Percentiles rank a stretch among this genome's conserved stretches.
Evolutionary conservation across 2,888 invertebrate species (phyloP).

Genomic region (Nymphalis polychloros): DNA sequence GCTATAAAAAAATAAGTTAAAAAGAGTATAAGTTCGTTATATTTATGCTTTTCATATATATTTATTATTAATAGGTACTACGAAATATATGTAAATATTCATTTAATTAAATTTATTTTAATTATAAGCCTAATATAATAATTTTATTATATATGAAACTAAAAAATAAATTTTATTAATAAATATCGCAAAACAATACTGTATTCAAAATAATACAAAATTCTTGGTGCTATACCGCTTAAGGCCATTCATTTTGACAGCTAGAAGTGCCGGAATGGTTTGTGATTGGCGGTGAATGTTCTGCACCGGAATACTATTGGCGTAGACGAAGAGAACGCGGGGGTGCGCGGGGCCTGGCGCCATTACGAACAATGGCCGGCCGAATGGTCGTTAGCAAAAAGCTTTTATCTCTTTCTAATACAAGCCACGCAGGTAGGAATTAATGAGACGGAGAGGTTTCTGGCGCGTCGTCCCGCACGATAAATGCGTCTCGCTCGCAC

Average conservation of each 20-base stretch:
- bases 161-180: conserved; percentile 2
- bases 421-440: conserved; percentile 80
- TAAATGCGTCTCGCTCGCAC: conserved; percentile 66
- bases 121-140: too few species aligned
- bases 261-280: conserved; percentile 81
- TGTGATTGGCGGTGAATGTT: conserved; percentile 82
- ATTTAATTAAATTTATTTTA: too few species aligned
- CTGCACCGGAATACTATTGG: conserved; percentile 81
- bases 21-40: too few species aligned
- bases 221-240: conserved; percentile 64
- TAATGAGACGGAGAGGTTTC: conserved; percentile 80
- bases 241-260: conserved; percentile 78
- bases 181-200: conserved; percentile 34
- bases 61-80: too few species aligned
- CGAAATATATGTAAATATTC: too few species aligned
- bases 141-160: too few species aligned
- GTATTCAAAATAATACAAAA: conserved; percentile 42
- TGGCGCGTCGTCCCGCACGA: conserved; percentile 62
- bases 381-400: conserved; percentile 79
- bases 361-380: conserved; percentile 81
- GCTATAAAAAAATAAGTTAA: too few species aligned
- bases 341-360: conserved; percentile 74
- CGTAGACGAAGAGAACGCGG: conserved; percentile 70
- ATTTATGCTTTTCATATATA: too few species aligned
- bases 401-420: conserved; percentile 83